These are phyloP conservation scores for Xanthorhoe spadicearia DNA, from an alignment of 2,888 invertebrate species.

Conservation along the genomic window DNA sequence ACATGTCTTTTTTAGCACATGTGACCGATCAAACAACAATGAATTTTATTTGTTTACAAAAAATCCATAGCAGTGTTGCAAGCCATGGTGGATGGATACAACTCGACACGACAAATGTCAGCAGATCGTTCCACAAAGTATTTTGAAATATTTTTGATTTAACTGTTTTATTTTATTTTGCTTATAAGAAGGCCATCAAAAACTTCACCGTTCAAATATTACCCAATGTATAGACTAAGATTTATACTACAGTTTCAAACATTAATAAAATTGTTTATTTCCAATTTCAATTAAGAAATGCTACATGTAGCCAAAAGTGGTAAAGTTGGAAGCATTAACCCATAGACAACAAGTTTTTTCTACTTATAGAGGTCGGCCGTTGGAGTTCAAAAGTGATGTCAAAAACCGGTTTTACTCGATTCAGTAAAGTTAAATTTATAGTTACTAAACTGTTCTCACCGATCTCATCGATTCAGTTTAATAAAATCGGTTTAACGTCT, in stretches of 20 bases:
- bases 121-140: too few species aligned
- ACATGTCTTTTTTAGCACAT: conserved; percentile 50
- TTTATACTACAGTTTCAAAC: too few species aligned
- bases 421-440: background rate
- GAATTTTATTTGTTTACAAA: conserved; percentile 24
- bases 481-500: too few species aligned
- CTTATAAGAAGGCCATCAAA: too few species aligned
- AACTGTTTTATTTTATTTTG: too few species aligned
- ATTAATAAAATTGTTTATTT: too few species aligned
- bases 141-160: too few species aligned
- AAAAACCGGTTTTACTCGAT: conserved; percentile 52
- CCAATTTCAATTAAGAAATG: background rate
- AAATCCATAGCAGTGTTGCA: conserved; percentile 25
- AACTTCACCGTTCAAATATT: too few species aligned
- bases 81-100: background rate
- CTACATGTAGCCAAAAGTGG: background rate
- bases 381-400: conserved; percentile 59
- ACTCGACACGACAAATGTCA: background rate
- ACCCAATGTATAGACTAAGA: too few species aligned
- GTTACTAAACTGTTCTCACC: too few species aligned
- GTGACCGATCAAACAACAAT: conserved; percentile 30
- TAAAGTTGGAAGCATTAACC: conserved; percentile 9
- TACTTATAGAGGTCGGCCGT: conserved; percentile 80
- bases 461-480: too few species aligned
- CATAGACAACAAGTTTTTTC: conserved; percentile 8